A percentile compares a stretch with the other conserved stretches of the same genome.
phyloP scores from a whole-genome alignment of 2,113 vertebrate species.

The Hippocampus comes region DNA sequence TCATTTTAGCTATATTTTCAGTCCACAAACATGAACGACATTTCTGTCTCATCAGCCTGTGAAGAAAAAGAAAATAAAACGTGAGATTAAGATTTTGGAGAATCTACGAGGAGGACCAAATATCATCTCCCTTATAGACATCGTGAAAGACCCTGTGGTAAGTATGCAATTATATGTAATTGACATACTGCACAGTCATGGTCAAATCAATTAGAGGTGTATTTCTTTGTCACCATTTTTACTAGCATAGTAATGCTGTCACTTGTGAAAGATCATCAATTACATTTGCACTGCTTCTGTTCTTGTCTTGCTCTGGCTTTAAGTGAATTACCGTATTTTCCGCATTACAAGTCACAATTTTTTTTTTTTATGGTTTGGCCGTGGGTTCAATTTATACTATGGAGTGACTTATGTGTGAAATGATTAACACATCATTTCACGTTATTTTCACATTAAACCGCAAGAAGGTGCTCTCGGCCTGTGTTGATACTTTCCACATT shows the following conservation, averaged over 20 bases:
- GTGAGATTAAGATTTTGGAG: constrained; percentile 86
- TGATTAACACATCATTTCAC: too few species aligned
- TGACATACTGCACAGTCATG: not conserved
- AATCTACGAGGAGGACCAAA: constrained; percentile 83
- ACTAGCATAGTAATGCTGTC: constrained; percentile 39
- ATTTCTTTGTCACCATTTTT: constrained; percentile 26
- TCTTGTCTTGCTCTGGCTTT: constrained; percentile 44
- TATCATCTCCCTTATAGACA: constrained; percentile 83
- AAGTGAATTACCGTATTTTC: too few species aligned
- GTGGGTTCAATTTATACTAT: too few species aligned
- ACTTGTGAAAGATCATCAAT: constrained; percentile 41
- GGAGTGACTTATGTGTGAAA: too few species aligned
- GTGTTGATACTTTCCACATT: too few species aligned
- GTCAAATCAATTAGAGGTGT: not conserved
- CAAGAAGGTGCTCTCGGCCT: too few species aligned
- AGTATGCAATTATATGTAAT: not conserved
- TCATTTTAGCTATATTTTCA: not conserved
- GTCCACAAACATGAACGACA: not conserved
- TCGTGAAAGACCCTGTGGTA: constrained; percentile 85
- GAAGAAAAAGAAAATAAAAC: constrained; percentile 89
- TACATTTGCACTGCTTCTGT: constrained; percentile 41
- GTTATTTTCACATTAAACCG: too few species aligned
- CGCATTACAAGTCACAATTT: too few species aligned
- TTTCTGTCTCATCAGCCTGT: constrained; percentile 70
- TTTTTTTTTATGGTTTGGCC: too few species aligned